Evolutionary conservation across 1,140 invertebrate genomes (phyloP), one percentile per base, ranked within the genome.

Genomic region (Nasonia giraulti): DNA sequence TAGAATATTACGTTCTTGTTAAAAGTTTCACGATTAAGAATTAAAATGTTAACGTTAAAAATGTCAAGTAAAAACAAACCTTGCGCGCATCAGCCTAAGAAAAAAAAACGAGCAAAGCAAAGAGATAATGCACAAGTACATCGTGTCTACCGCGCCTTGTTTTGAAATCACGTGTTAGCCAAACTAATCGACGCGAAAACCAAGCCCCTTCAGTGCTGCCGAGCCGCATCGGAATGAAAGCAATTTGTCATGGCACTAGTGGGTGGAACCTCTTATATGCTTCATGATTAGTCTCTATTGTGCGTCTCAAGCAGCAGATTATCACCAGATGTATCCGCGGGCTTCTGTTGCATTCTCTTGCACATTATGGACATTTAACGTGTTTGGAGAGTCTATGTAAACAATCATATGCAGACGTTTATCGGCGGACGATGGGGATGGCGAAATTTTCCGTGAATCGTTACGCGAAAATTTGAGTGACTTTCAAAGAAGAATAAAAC

Each of bases 131-230:
- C 33, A 33, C 17, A 55, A 5, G 11, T 8, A 44, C 37, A 40
- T 40, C n/a, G 27, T 8, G 6, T 40, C 8, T 44, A 23, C 37
- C 37, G 20, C 17, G 17, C 40, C 55, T 66, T 80, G 68, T 80
- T 80, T 69, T 80, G 40, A 71, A 80, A 80, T 71, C 79, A 80
- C 69, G 68, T 80, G 68, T 80, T 80, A 71, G 17, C 66, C 27
- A 76, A 83, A 83, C 82, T 83, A 83, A 83, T 77, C 62, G 66
- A 47, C 6, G 37, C 68, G 6, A n/a, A 75, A 83, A 33, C 37
- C 81, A 68, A 66, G 44, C 73, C 74, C 66, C 27, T 76, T 68
- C 66, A 77, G 44, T 37, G 23, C 20, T 50, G 11, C 23, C 23
- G 8, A 44, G 40, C 50, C 1, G 14, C 4, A 2, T 17, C 4